These are phyloP conservation scores for Colistium nudipinnis DNA, from an alignment of 2,113 vertebrate genomes.

Conservation along the genomic window DNA sequence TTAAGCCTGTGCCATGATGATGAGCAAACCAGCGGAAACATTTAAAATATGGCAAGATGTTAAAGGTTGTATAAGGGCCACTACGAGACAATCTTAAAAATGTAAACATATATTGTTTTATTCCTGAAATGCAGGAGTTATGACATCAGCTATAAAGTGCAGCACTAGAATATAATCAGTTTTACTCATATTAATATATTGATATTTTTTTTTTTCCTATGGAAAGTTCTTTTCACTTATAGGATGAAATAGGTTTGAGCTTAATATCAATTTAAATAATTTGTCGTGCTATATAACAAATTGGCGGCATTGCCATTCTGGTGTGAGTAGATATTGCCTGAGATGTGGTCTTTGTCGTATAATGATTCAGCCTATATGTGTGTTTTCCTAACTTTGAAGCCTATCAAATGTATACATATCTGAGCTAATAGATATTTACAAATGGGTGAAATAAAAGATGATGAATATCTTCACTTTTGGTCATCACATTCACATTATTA, in stretches of 20 bases:
- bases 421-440: background rate
- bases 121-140: background rate
- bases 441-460: background rate
- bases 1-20: conserved; percentile 20
- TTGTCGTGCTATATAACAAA: background rate
- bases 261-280: background rate
- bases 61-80: conserved; percentile 6
- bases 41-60: background rate
- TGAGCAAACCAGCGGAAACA: background rate
- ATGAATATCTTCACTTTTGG: background rate
- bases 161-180: background rate
- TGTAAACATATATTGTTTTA: background rate
- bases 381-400: background rate
- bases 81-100: background rate
- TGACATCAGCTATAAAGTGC: background rate
- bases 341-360: background rate
- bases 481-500: conserved; percentile 11
- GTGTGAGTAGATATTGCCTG: background rate
- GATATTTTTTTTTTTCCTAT: no score
- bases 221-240: background rate
- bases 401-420: background rate
- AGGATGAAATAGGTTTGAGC: background rate
- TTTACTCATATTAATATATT: no score
- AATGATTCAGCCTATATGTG: background rate
- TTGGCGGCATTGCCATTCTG: background rate